These are phyloP conservation scores for Liasis olivaceus DNA, from an alignment of 2,797 vertebrate genomes.

Conservation along the genomic window DNA sequence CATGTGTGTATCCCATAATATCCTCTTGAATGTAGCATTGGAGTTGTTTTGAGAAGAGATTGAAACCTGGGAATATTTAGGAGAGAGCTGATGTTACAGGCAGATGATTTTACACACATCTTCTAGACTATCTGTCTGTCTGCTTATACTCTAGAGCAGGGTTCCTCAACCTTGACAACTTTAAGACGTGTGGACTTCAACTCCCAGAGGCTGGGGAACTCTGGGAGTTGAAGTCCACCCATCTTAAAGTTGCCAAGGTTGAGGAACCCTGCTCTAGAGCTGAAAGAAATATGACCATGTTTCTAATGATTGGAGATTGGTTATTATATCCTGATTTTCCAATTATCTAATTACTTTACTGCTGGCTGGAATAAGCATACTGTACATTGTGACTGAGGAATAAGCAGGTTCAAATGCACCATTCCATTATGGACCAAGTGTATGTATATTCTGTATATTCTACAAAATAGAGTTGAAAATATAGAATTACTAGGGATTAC, in stretches of 20 bases:
- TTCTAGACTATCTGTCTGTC: background rate
- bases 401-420: background rate
- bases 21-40: background rate
- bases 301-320: background rate
- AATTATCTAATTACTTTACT: background rate
- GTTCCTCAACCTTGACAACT: too few relatives aligned
- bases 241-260: too few relatives aligned
- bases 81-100: background rate
- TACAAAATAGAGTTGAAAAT: background rate
- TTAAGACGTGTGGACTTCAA: too few relatives aligned
- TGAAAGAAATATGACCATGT: background rate
- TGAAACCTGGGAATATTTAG: background rate
- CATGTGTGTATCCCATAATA: background rate
- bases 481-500: background rate
- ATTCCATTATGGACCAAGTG: background rate
- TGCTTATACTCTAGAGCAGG: background rate
- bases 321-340: background rate
- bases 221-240: too few relatives aligned
- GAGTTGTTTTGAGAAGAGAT: background rate
- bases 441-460: background rate
- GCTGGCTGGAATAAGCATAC: background rate
- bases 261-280: background rate
- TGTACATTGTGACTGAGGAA: background rate
- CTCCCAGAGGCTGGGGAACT: too few relatives aligned
- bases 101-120: background rate